phyloP scores from a whole-genome alignment of 2,113 vertebrate genomes.

The Saimiri boliviensis region DNA sequence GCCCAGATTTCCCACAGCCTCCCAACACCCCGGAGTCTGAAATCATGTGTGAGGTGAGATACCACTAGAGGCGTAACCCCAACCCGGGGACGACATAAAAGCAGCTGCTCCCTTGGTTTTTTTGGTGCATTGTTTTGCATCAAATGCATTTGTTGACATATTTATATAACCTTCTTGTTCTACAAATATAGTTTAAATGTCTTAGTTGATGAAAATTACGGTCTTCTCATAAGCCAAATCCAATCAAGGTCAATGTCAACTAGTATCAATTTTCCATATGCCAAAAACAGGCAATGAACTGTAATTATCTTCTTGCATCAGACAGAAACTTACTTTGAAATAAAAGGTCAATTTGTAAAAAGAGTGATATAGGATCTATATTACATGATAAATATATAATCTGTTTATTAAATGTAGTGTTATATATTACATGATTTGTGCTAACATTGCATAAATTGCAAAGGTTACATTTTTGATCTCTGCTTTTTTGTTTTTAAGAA shows the following conservation, averaged over 20 bases:
- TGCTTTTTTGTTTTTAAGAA: background rate
- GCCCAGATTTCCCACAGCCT: background rate
- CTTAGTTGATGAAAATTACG: slow-evolving; percentile 72
- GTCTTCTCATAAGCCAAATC: slow-evolving; percentile 72
- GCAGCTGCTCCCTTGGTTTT: background rate
- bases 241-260: slow-evolving; percentile 58
- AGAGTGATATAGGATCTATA: slow-evolving; percentile 51
- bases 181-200: slow-evolving; percentile 50
- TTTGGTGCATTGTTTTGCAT: background rate
- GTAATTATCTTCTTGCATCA: slow-evolving; percentile 80
- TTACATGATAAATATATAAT: slow-evolving; percentile 61
- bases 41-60: background rate
- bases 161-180: slow-evolving; percentile 40
- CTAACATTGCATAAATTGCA: background rate
- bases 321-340: slow-evolving; percentile 77
- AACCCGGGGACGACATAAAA: background rate
- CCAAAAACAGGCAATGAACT: slow-evolving; percentile 75
- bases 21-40: background rate
- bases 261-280: slow-evolving; percentile 75
- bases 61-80: background rate
- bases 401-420: background rate
- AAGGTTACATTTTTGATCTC: background rate
- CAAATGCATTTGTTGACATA: background rate
- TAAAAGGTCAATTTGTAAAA: slow-evolving; percentile 79
- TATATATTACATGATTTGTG: background rate